These are phyloP conservation scores for Corythaeola cristata DNA, from an alignment of 2,113 vertebrate species.

Conservation along the genomic window DNA sequence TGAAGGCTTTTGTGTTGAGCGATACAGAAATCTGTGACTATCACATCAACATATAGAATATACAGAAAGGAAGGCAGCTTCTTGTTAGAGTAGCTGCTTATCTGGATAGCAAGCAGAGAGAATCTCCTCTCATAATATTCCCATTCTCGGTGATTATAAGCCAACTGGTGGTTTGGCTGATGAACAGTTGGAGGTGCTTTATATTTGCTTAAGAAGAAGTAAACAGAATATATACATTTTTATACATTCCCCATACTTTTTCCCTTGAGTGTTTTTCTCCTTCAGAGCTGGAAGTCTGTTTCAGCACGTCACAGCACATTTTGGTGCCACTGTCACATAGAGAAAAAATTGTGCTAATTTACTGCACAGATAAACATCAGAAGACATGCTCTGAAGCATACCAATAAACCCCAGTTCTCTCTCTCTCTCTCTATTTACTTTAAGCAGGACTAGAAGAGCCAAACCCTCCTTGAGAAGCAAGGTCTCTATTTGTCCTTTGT, in stretches of 20 bases:
- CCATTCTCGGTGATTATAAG: background rate
- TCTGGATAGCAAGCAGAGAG: background rate
- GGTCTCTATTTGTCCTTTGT: background rate
- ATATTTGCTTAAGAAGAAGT: background rate
- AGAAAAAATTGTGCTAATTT: background rate
- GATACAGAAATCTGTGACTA: background rate
- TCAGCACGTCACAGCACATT: background rate
- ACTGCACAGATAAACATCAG: background rate
- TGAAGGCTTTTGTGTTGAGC: background rate
- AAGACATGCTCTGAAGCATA: background rate
- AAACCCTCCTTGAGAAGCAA: background rate
- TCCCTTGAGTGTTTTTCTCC: background rate
- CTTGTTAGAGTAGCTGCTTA: background rate
- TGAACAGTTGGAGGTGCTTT: background rate
- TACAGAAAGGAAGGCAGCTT: background rate
- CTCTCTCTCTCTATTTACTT: background rate
- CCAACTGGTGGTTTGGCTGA: background rate
- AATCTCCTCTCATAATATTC: background rate
- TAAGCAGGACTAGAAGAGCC: background rate
- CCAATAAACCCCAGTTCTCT: background rate
- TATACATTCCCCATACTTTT: background rate
- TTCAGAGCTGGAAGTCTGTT: background rate
- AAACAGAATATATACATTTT: background rate
- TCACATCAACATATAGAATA: background rate
- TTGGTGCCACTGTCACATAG: background rate